Evolutionary conservation across 1,140 invertebrate genomes (phyloP), one percentile per base, ranked within the genome.

Genomic region (Dermatophagoides farinae): DNA sequence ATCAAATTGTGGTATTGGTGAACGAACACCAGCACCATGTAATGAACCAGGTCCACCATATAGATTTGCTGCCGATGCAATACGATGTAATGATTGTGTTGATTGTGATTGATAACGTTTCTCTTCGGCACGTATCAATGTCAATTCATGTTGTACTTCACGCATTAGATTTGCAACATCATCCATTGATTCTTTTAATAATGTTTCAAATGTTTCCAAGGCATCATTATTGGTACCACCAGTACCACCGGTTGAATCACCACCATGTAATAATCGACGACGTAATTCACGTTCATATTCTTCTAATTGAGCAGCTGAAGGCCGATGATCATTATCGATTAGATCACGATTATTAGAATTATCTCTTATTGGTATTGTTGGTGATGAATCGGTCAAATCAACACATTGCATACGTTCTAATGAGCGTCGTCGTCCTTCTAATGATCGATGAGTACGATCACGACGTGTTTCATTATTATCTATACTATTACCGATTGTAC

Each of bases 121-220:
- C 64, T 68, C 67, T 53, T 68, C 67, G 12, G 64, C 66, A 44
- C 64, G 64, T 61, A 68, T 66, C 44, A 65, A 62, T 18, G 67
- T 66, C 53, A 68, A 53, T 59, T 68, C 67, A 18, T 49, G 58
- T 62, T 68, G 67, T 25, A 68, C 67, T 55, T 68, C 67, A 54
- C 64, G 62, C 66, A 68, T 68, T 59, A 68, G 60, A 67, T 66
- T 70, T 72, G 72, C 88, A 73, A 92, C 77, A 75, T 92, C 90
- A 74, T 93, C 88, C 86, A 90, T 90, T 74, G 86, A 89, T 73
- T 91, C 87, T 54, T 86, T 86, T 31, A 92, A 77, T 41, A 93
- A 75, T 50, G 87, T 86, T 75, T 92, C 88, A 69, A 92, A 92
- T 0, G 88, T 91, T 69, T 92, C 87, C 62, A 92, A 73, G 70